These are phyloP conservation scores for Diglossa brunneiventris DNA, from an alignment of 2,113 vertebrate species.

Conservation along the genomic window DNA sequence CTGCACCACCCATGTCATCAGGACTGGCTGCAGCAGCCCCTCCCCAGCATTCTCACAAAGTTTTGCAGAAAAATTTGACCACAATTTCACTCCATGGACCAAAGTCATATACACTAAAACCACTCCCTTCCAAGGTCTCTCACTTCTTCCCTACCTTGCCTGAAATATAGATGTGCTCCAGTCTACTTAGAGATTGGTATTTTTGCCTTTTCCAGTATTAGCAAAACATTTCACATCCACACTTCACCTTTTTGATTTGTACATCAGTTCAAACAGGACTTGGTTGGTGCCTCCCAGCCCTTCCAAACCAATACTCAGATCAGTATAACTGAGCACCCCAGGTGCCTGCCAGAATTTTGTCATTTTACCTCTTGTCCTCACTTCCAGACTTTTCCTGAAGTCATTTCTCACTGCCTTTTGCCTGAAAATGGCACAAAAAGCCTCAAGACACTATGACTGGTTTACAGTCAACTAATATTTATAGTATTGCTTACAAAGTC, in stretches of 20 bases:
- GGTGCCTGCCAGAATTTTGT: neutral
- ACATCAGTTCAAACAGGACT: neutral
- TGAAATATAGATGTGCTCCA: neutral
- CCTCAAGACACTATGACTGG: neutral
- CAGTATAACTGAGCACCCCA: neutral
- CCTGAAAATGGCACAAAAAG: neutral
- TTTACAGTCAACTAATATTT: neutral
- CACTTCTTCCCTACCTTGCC: neutral
- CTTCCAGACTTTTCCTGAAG: neutral
- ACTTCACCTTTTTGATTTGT: neutral
- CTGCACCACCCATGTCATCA: rapidly evolving
- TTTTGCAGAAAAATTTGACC: neutral
- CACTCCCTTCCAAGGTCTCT: neutral
- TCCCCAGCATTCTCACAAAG: neutral
- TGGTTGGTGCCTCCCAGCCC: neutral
- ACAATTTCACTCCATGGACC: neutral
- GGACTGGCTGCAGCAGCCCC: neutral
- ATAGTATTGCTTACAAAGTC: neutral
- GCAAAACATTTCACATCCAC: neutral
- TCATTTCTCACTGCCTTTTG: neutral
- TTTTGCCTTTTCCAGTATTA: neutral
- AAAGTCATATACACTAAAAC: neutral
- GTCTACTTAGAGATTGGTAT: neutral
- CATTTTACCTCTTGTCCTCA: neutral
- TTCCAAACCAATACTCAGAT: neutral